Base-by-base conservation (phyloP, 1,140 invertebrate species). In the Andrena cerasifolii region DNA sequence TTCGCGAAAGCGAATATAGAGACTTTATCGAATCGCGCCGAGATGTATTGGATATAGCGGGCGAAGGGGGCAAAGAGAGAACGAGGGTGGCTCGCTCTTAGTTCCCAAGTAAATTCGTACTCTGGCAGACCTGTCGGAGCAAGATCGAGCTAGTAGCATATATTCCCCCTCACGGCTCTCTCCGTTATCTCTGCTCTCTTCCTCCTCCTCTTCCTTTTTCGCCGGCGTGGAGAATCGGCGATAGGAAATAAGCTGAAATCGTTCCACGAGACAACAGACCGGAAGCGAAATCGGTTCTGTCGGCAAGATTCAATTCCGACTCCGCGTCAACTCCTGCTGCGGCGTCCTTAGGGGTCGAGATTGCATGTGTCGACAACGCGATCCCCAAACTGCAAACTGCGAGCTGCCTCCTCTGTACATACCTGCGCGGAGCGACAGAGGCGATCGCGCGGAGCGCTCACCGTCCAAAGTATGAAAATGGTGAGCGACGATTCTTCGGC, bases 221-320 rank as follows among this genome's bases (percentile, higher is more conserved):
- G 1, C 4, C 3, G 21, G 8, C 75, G 31, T n/a, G 33, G 21
- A 61, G 68, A 81, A 70, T 84, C 59, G 74, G 24, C 70, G 82
- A 85, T 78, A 67, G 78, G 79, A 85, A 84, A 81, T 85, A 81
- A 66, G 43, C 28, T 61, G 65, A 80, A 66, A 73, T 70, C 59
- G 77, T 71, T 78, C 31, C 28, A 26, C 28, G 71, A 78, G 62
- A 81, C 78, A 81, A 81, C 51, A 81, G 45, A 59, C 68, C 59
- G 83, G 58, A 70, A 78, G 70, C 58, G 51, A 66, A 81, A 85
- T 72, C 40, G 80, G 62, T 82, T 67, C 58, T 74, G 65, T 24
- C 59, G 36, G 28, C 70, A 26, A 82, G 80, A 84, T 84, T 82
- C 80, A 79, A 84, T 84, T 63, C 43, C 47, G 49, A 47, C 53